phyloP scores from a whole-genome alignment of 2,113 vertebrate species.

The Aythya baeri region DNA sequence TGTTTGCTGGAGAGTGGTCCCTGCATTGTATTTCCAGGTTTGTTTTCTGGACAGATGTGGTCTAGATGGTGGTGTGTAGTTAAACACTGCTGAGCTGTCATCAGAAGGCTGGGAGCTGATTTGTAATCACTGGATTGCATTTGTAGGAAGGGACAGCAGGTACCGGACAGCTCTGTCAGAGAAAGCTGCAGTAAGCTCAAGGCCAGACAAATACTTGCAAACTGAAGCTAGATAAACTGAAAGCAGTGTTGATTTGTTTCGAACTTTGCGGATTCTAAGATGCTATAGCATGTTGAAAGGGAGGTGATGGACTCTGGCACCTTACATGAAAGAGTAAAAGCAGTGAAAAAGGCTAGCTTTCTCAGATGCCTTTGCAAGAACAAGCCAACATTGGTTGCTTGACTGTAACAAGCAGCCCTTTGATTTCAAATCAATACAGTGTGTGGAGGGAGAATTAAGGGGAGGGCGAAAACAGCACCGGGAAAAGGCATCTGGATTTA shows the following conservation, averaged over 20 bases:
- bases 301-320: no score
- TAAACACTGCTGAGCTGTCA: not conserved
- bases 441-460: not conserved
- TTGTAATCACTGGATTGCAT: not conserved
- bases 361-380: no score
- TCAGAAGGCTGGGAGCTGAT: not conserved
- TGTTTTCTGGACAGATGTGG: not conserved
- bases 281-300: not conserved
- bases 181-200: not conserved
- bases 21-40: not conserved
- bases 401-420: no score
- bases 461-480: not conserved
- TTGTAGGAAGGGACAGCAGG: not conserved
- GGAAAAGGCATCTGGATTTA: not conserved
- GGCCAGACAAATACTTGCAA: not conserved
- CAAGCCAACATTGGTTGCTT: no score
- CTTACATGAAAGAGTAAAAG: no score
- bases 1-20: not conserved
- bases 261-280: not conserved
- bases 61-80: not conserved
- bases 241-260: not conserved
- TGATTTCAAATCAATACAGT: not conserved
- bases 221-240: not conserved
- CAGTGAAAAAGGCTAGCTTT: no score
- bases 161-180: not conserved